phyloP scores from a whole-genome alignment of 1,140 invertebrate species.

The Lucilia cuprina region DNA sequence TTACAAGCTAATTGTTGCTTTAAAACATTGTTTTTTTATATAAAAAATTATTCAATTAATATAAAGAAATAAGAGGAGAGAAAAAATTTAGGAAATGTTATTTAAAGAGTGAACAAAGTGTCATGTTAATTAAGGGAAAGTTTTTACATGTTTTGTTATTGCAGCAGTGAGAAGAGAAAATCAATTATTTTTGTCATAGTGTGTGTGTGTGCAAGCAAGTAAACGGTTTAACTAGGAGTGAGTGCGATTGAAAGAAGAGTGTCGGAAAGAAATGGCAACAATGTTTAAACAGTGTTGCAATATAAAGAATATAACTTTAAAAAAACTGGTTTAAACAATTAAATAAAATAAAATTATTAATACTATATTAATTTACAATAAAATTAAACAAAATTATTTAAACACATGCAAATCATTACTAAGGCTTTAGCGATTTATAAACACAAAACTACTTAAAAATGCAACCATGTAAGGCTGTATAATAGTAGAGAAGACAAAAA shows the following conservation, averaged over 20 bases:
- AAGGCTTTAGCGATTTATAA: neutral
- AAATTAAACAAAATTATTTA: too few relatives aligned
- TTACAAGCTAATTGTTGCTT: conserved; percentile 28
- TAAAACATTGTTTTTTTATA: neutral
- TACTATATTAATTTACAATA: too few relatives aligned
- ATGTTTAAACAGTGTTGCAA: neutral
- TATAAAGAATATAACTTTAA: neutral
- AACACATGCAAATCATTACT: too few relatives aligned
- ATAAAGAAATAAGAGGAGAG: neutral
- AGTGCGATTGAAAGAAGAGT: neutral
- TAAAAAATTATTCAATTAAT: neutral
- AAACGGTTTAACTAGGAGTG: neutral
- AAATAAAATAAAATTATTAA: neutral
- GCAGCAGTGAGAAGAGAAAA: conserved; percentile 39
- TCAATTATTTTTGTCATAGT: conserved; percentile 36
- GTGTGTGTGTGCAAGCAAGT: neutral
- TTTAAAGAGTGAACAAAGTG: neutral
- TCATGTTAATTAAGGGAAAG: conserved; percentile 5
- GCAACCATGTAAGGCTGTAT: conserved; percentile 28
- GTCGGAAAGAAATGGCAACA: conserved; percentile 5
- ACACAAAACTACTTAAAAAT: conserved; percentile 30
- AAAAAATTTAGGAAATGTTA: neutral
- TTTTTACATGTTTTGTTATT: neutral
- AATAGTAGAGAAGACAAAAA: neutral
- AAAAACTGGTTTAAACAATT: neutral